phyloP scores from a whole-genome alignment of 1,140 invertebrate species.

The Drosophila murphyi region DNA sequence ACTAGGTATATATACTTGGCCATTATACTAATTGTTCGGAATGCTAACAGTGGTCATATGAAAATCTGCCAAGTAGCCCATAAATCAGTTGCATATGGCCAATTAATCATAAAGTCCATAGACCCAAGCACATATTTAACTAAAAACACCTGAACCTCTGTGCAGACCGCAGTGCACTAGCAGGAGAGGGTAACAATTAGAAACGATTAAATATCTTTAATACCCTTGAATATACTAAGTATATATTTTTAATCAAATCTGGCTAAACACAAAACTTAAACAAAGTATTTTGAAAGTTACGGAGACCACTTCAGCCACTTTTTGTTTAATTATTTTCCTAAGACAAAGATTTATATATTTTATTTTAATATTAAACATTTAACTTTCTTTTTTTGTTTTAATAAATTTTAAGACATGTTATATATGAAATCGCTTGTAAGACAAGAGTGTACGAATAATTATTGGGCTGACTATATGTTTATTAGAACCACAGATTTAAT shows the following conservation, averaged over 20 bases:
- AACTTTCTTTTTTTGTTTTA: too few relatives aligned
- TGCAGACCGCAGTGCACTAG: neutral
- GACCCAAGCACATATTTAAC: constrained; percentile 24
- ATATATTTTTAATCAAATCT: too few relatives aligned
- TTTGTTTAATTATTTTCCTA: too few relatives aligned
- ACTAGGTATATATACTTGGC: constrained; percentile 13
- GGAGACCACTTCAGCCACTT: too few relatives aligned
- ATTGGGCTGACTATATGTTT: too few relatives aligned
- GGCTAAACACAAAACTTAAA: too few relatives aligned
- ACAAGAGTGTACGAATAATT: too few relatives aligned
- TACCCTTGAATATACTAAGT: neutral
- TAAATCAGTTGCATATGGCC: constrained; percentile 65
- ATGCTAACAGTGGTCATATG: constrained; percentile 34
- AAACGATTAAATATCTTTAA: neutral
- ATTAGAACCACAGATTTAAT: neutral
- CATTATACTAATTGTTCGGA: constrained; percentile 68
- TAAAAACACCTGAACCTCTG: constrained; percentile 61
- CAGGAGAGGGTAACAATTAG: neutral
- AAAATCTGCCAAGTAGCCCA: constrained; percentile 46
- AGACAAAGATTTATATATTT: too few relatives aligned
- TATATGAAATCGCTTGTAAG: too few relatives aligned
- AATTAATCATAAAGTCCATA: constrained; percentile 68
- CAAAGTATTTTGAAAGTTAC: too few relatives aligned
- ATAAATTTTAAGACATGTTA: too few relatives aligned
- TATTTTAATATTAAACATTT: too few relatives aligned